Base-by-base conservation (phyloP, 1,140 invertebrate species). In the Watersipora subatra region DNA sequence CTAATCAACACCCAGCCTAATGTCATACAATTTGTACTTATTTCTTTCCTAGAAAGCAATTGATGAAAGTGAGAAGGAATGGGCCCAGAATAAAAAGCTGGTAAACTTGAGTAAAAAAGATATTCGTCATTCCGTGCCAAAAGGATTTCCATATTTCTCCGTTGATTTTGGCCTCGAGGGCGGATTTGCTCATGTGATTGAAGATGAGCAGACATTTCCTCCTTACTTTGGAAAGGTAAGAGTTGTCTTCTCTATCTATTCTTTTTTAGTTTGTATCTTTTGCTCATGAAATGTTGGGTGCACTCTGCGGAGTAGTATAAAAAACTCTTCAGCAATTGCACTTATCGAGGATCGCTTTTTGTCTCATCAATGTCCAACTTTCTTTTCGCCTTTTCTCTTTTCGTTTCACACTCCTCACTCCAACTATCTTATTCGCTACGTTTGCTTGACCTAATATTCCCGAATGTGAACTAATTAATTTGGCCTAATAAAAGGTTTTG, bases 171-270 rank as follows among this genome's bases (percentile, higher is more conserved):
- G 91, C 28, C 64, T 76, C 3, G 85, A 92, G 61, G 84, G 85
- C 55, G 95, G 95, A 1, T 97, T 89, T 82, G 94, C 92, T 65
- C 94, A 97, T 82, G 89, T 97, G 0, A 94, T 98, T 73, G 95
- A 98, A 82, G 90, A 98, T 81, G 89, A 93, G 76, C 81, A 86
- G 65, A 73, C 85, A 28, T 98, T 97, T 81, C 89, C 93, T 0
- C 80, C 74, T 57, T 90, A 91, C 82, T 98, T 97, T 86, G 93
- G 90, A 46, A 87, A 91, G 83, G 92, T 91, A 80, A 73, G 75
- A 15, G 17, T 2, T 15, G 19, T 20, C 25, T n/a, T 20, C 20
- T 28, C n/a, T 30, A 3, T 29, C 62, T 7, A n/a, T 61, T n/a
- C 2, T 26, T 22, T 28, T 22, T 25, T n/a, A 61, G 15, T 28